Percentiles rank a stretch among this genome's conserved stretches.
Evolutionary conservation across 2,797 vertebrate genomes (phyloP).

Genomic region (Menidia menidia): DNA sequence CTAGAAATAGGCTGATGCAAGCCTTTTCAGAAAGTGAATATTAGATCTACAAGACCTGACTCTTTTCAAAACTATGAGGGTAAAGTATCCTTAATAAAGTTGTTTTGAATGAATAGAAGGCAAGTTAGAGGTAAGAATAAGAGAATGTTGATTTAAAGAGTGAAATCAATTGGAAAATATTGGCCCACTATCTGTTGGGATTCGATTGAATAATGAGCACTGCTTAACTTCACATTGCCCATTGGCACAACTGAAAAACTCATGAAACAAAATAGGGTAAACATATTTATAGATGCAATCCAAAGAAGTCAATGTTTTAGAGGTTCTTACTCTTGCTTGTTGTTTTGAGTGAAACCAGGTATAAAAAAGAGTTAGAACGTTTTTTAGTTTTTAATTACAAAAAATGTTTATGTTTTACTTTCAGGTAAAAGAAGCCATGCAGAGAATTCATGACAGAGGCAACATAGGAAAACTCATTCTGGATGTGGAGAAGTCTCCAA

Average conservation of each 20-base stretch:
- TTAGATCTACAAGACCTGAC: too few species aligned
- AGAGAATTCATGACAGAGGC: slow-evolving; percentile 98
- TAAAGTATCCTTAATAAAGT: too few species aligned
- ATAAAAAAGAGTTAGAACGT: too few species aligned
- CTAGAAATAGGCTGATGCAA: too few species aligned
- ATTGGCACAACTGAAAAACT: background rate
- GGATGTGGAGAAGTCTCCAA: slow-evolving; percentile 97
- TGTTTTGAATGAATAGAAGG: background rate
- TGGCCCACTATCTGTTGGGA: slow-evolving; percentile 1
- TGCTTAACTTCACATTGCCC: too few species aligned
- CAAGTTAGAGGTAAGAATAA: background rate
- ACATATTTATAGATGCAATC: too few species aligned
- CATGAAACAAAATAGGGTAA: background rate
- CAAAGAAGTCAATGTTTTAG: too few species aligned
- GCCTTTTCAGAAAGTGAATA: too few species aligned
- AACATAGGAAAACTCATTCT: slow-evolving; percentile 98
- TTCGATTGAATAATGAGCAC: background rate
- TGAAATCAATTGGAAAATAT: slow-evolving; percentile 12
- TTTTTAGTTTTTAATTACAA: background rate
- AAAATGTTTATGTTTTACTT: slow-evolving; percentile 38
- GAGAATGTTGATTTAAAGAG: background rate
- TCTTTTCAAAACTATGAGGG: too few species aligned
- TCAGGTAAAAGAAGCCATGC: slow-evolving; percentile 99
- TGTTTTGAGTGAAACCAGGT: too few species aligned
- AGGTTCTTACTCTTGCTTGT: too few species aligned